Evolutionary conservation across 2,888 invertebrate species (phyloP).

Genomic region (Himalopsyche japonica): DNA sequence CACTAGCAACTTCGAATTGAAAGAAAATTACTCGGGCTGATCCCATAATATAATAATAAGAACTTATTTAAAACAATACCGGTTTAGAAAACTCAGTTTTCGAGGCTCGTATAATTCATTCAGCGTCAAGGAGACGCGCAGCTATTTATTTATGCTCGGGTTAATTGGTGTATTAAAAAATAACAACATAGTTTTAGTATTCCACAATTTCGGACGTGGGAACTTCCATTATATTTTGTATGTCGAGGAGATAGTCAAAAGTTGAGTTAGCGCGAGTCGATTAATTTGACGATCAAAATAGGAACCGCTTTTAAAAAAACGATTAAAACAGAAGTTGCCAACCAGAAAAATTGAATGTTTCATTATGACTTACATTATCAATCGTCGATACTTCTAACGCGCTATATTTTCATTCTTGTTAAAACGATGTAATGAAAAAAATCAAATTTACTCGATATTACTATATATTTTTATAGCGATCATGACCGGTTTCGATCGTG

Average conservation of each 20-base stretch:
- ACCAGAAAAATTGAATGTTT: neutral
- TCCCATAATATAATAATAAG: neutral
- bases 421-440: too few species aligned
- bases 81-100: neutral
- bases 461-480: too few species aligned
- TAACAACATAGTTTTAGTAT: conserved; percentile 1
- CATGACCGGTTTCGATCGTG: too few species aligned
- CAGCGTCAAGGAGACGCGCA: neutral
- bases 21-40: neutral
- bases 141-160: conserved; percentile 17
- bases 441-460: too few species aligned
- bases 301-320: conserved; percentile 30
- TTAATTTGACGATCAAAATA: conserved; percentile 39
- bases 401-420: too few species aligned
- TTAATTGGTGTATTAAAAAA: conserved; percentile 25
- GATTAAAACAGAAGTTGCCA: conserved; percentile 3
- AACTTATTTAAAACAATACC: conserved; percentile 1
- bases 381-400: too few species aligned
- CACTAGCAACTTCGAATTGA: neutral
- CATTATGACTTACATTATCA: too few species aligned
- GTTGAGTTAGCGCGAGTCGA: conserved; percentile 37
- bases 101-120: neutral
- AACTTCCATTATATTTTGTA: conserved; percentile 30
- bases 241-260: conserved; percentile 24
- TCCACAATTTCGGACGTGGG: conserved; percentile 31